Evolutionary conservation across 2,113 vertebrate genomes (phyloP).

Genomic region (Hippocampus guttulatus): DNA sequence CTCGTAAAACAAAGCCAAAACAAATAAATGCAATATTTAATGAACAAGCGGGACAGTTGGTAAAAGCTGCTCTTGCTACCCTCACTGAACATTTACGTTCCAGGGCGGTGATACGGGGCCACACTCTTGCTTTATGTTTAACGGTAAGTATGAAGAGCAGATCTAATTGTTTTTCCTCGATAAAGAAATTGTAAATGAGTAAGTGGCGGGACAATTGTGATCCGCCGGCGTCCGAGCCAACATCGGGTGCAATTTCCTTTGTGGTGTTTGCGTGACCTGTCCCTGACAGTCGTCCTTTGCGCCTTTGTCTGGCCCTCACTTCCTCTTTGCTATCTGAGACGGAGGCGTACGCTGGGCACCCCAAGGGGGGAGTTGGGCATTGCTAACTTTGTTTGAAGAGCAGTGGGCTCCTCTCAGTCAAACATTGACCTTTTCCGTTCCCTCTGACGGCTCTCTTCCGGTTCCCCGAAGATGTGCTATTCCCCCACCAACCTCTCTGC

Average conservation of each 20-base stretch:
- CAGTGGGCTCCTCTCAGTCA: slow-evolving; percentile 47
- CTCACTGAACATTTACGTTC: neutral
- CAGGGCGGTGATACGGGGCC: no score
- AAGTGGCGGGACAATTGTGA: neutral
- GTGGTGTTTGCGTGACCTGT: slow-evolving; percentile 22
- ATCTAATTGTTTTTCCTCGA: neutral
- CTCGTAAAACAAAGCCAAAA: no score
- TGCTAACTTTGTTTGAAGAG: slow-evolving; percentile 57
- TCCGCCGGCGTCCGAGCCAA: neutral
- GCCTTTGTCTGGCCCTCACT: slow-evolving; percentile 13
- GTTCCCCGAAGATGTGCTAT: neutral
- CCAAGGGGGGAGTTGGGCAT: slow-evolving; percentile 16
- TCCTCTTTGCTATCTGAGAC: slow-evolving; percentile 31
- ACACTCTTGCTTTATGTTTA: neutral
- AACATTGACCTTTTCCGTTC: slow-evolving; percentile 59
- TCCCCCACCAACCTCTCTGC: neutral
- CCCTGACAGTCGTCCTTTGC: slow-evolving; percentile 20
- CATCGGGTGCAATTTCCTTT: neutral
- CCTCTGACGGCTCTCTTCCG: slow-evolving; percentile 17
- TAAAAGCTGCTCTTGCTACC: neutral
- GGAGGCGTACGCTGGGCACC: slow-evolving; percentile 18
- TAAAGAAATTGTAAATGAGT: neutral
- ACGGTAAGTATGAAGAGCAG: no score
- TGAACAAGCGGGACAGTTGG: neutral
- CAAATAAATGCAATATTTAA: no score